phyloP scores from a whole-genome alignment of 2,888 invertebrate species.

The Coleophora deauratella region DNA sequence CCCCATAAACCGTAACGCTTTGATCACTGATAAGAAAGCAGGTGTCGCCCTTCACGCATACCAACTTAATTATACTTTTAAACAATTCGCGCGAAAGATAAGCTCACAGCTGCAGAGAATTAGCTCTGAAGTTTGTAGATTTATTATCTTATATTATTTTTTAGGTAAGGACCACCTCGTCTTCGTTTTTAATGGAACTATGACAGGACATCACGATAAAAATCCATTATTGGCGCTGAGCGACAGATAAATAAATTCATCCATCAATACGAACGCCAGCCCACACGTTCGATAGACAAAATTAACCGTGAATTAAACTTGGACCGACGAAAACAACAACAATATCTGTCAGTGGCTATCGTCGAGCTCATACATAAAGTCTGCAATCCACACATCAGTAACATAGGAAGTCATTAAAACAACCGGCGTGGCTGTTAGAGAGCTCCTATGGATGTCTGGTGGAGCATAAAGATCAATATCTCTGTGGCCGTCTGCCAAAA shows the following conservation, averaged over 20 bases:
- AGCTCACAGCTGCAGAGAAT: constrained; percentile 53
- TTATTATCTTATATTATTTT: constrained; percentile 31
- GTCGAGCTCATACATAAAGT: constrained; percentile 47
- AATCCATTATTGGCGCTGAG: constrained; percentile 21
- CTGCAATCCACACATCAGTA: constrained; percentile 54
- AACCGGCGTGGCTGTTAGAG: constrained; percentile 60
- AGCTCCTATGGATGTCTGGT: constrained; percentile 65
- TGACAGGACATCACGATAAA: constrained; percentile 30
- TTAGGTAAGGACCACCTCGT: constrained; percentile 32
- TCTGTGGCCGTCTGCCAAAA: constrained; percentile 67
- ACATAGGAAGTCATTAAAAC: constrained; percentile 71
- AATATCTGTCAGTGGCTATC: constrained; percentile 43
- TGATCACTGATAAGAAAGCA: constrained; percentile 62
- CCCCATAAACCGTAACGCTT: constrained; percentile 64
- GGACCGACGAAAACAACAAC: constrained; percentile 36
- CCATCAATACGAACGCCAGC: constrained; percentile 24
- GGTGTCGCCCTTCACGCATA: constrained; percentile 67
- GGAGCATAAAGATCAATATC: constrained; percentile 72
- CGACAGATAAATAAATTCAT: constrained; percentile 28
- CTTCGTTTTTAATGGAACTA: constrained; percentile 24
- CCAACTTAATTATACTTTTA: constrained; percentile 63
- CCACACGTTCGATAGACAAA: constrained; percentile 25
- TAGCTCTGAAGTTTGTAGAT: constrained; percentile 40
- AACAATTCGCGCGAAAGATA: constrained; percentile 53
- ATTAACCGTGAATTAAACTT: constrained; percentile 24